Base-by-base conservation (phyloP, 2,113 vertebrate genomes). In the Myrmophylax atrothorax region DNA sequence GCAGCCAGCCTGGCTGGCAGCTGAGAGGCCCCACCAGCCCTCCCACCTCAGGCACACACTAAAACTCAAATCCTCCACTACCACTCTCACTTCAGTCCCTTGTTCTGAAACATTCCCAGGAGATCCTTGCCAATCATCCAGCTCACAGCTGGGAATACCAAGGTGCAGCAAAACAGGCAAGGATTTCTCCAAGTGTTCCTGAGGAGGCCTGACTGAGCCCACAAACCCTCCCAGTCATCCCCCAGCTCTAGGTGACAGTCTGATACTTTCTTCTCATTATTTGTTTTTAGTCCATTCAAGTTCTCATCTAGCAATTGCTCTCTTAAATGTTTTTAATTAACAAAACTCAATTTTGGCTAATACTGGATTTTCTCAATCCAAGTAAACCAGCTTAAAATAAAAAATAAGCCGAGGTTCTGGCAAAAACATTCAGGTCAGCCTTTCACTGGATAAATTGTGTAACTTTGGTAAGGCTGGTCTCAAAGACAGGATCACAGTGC, bases 361-460 rank as follows among this genome's bases (percentile, higher is more conserved):
- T 89, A 90, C 85, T 95, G 92, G 90, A 93, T 96, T 91, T 92
- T 95, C 94, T 90, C 83, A 93, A 96, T 96, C 96, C 89, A 96
- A 96, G 83, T 82, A 96, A 96, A 96, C 90, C 96, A 84, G 94
- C 86, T 97, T 96, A 96, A 94, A 90, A 82, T 53, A 33, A 77
- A 93, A 94, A 96, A 93, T 95, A 95, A 96, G 88, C 82, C 3
- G 23, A 89, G 77, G 64, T 42, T 78, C 90, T 96, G 93, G 90
- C 86, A 94, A 85, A 67, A 25, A 82, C 38, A 95, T 95, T 87
- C 79, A 84, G 90, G 94, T 91, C 94, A 97, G 72, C 80, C 73
- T 56, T 90, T 90, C 75, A 66, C 74, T 49, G 74, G 85, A 95
- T 87, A 85, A 87, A 84, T 29, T 91, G 89, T 93, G 50, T 94